Percentiles rank a stretch among this genome's conserved stretches.
Conservation (phyloP, 23 tunicate genomes). For the Styela plicata region DNA sequence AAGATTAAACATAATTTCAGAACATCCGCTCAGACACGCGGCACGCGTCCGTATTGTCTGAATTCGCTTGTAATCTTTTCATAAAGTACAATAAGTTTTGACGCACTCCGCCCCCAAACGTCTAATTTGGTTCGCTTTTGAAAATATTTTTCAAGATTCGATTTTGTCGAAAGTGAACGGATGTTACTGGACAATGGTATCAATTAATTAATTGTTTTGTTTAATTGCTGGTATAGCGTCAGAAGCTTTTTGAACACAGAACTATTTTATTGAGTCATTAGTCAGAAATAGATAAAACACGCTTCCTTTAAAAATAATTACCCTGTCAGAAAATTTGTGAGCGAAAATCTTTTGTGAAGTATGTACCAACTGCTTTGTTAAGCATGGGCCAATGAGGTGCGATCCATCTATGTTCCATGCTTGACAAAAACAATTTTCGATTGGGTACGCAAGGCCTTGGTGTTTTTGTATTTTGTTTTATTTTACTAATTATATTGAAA, state of each 20-base stretch:
- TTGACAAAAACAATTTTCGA: no score
- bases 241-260: not conserved
- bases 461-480: no score
- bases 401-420: no score
- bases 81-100: not conserved
- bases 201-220: not conserved
- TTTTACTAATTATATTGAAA: no score
- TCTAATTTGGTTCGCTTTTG: not conserved
- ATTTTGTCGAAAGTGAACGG: not conserved
- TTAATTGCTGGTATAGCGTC: not conserved
- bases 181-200: not conserved
- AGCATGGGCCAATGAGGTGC: no score
- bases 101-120: slow-evolving; percentile 1
- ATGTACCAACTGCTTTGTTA: no score
- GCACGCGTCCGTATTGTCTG: not conserved
- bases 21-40: not conserved
- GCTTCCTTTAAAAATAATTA: no score
- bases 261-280: not conserved
- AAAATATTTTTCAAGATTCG: not conserved
- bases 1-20: not conserved
- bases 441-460: no score
- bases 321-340: no score
- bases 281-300: not conserved
- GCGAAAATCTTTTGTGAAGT: no score
- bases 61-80: not conserved